A percentile compares a stretch with the other conserved stretches of the same genome.
phyloP scores from a whole-genome alignment of 92 coral and sea anemone genomes.

The Phenganax marumi region DNA sequence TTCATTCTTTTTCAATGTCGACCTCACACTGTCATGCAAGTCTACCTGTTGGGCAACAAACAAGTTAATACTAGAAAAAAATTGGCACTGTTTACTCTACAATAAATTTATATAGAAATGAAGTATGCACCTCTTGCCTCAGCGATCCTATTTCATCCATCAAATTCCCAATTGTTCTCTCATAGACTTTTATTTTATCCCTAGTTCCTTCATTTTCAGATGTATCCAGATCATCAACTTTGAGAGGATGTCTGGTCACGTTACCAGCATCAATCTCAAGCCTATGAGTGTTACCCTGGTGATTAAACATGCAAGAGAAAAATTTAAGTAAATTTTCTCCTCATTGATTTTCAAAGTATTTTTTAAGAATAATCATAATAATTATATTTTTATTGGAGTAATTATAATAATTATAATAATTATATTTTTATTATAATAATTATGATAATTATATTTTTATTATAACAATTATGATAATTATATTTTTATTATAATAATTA shows the following conservation, averaged over 20 bases:
- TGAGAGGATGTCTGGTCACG: slow-evolving; percentile 68
- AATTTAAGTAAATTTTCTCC: not conserved
- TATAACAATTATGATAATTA: not conserved
- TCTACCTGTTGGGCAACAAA: slow-evolving; percentile 40
- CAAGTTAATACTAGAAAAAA: not conserved
- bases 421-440: not conserved
- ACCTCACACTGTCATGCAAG: slow-evolving; percentile 61
- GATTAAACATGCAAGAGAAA: not conserved
- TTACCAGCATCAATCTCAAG: slow-evolving; percentile 60
- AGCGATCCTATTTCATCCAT: slow-evolving; percentile 94
- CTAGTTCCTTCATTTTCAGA: slow-evolving; percentile 89
- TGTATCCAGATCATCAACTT: slow-evolving; percentile 82
- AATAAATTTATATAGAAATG: not conserved
- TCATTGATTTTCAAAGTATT: not conserved
- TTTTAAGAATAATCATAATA: not conserved
- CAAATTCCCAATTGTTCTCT: slow-evolving; percentile 81
- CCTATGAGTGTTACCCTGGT: slow-evolving; percentile 73
- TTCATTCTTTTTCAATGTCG: slow-evolving; percentile 76
- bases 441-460: not conserved
- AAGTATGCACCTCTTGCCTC: slow-evolving; percentile 71
- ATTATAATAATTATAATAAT: not conserved
- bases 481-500: not conserved
- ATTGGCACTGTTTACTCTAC: not conserved
- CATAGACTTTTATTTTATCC: slow-evolving; percentile 78
- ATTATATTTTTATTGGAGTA: not conserved